Evolutionary conservation across 2,113 vertebrate species (phyloP).

Genomic region (Acrocephalus kingi): DNA sequence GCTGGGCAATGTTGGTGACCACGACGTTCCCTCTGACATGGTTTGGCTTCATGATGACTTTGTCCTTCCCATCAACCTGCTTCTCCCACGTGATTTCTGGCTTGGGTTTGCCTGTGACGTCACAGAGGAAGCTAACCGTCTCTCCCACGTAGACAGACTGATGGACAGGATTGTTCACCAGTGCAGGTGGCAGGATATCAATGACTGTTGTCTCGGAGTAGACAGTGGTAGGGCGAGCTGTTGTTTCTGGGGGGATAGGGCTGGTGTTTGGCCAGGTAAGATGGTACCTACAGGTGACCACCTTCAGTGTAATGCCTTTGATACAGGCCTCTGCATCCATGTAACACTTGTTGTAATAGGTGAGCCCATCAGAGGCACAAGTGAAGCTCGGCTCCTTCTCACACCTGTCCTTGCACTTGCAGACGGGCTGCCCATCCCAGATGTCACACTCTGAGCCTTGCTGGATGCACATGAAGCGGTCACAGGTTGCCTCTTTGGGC

Average conservation of each 20-base stretch:
- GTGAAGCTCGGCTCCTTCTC: constrained; percentile 96
- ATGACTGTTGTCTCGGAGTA: constrained; percentile 79
- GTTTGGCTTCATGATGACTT: constrained; percentile 88
- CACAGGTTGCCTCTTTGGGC: constrained; percentile 87
- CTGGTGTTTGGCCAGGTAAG: constrained; percentile 91
- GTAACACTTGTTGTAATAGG: constrained; percentile 98
- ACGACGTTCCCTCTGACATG: constrained; percentile 89
- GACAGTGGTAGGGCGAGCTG: constrained; percentile 84
- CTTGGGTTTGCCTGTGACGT: constrained; percentile 81
- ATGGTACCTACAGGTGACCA: constrained; percentile 91
- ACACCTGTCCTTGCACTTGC: constrained; percentile 93
- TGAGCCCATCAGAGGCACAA: constrained; percentile 95
- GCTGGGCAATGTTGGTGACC: constrained; percentile 92
- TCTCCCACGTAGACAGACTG: constrained; percentile 84
- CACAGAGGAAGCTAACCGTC: constrained; percentile 93
- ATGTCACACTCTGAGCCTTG: constrained; percentile 95
- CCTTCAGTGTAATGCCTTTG: constrained; percentile 86
- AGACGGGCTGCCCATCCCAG: constrained; percentile 93
- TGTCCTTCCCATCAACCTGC: constrained; percentile 79
- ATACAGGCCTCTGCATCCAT: constrained; percentile 98
- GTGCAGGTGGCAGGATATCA: constrained; percentile 72
- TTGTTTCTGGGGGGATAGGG: constrained; percentile 84
- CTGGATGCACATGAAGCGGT: constrained; percentile 91
- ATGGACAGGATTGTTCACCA: constrained; percentile 78
- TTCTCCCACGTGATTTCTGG: constrained; percentile 96